Evolutionary conservation across 2,113 vertebrate species (phyloP), one percentile per base, ranked within the genome.

Genomic region (Aptenodytes forsteri): DNA sequence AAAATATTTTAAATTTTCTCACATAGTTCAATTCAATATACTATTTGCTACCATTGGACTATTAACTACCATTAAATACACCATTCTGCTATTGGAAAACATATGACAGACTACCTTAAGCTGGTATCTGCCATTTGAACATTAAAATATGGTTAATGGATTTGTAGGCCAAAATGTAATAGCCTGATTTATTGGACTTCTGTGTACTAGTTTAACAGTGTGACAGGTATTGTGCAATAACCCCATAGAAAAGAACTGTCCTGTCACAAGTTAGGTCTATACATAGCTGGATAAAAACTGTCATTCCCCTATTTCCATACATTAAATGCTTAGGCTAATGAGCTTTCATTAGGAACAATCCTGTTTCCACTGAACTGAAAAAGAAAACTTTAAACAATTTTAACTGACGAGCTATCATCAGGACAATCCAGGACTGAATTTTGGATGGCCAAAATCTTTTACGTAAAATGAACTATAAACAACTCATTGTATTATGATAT

Each of bases 321-420:
- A 16, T 59, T 72, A 79, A 82, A 93, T 76, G 65, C 52, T 79
- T 72, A 75, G 17, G 25, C 27, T 91, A 90, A 86, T 70, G 44
- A 89, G 26, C 16, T 79, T 86, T 59, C 56, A 55, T 78, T 61
- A 82, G 73, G 88, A 96, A 92, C 88, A 89, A 82, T 94, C 67
- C 47, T 61, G 56, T 82, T 96, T 90, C n/a, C 46, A 84, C 65
- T 36, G 47, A 42, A 89, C 26, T 78, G 26, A 76, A 55, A 95
- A 87, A 6, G 18, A 88, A 92, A 78, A 47, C 29, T 78, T 86
- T 73, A 54, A 90, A 62, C 10, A 30, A n/a, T 42, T 81, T 89
- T 56, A 73, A 83, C 6, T 29, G 70, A 42, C 67, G 49, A 67
- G 27, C 22, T 56, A 66, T 36, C 13, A 61, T 32, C 10, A 1